These are phyloP conservation scores for Amphipoea lucens DNA, from an alignment of 2,888 invertebrate species.

Conservation along the genomic window DNA sequence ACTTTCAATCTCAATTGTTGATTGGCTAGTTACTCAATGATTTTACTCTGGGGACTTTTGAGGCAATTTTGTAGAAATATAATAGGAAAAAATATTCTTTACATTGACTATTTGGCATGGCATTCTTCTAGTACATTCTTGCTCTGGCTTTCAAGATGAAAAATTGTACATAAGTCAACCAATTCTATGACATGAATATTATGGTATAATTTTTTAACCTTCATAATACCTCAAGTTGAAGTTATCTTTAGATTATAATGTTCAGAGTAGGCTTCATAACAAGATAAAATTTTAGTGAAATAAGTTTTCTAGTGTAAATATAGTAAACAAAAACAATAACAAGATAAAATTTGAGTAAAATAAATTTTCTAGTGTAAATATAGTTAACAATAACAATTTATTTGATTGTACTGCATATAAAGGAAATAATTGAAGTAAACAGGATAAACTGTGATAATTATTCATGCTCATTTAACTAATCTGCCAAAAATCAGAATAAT, in stretches of 20 bases:
- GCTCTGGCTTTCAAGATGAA: neutral
- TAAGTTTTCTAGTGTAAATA: neutral
- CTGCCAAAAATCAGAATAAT: neutral
- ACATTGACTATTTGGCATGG: neutral
- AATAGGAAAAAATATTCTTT: neutral
- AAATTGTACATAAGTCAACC: neutral
- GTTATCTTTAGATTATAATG: neutral
- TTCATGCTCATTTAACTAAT: neutral
- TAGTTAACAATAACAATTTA: conserved; percentile 10
- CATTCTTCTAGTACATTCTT: neutral
- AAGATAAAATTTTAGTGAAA: neutral
- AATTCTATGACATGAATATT: neutral
- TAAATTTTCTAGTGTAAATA: neutral
- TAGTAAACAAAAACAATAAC: conserved; percentile 10
- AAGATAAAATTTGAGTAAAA: neutral
- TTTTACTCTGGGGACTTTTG: neutral
- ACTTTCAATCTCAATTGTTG: neutral
- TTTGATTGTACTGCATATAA: neutral
- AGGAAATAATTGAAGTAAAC: neutral
- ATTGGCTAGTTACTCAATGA: neutral
- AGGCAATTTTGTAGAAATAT: neutral
- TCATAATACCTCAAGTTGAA: neutral
- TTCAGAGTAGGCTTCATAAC: neutral
- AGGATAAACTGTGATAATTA: neutral
- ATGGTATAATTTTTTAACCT: neutral